Conservation (phyloP, 2,797 vertebrate species). For the Mareca strepera region DNA sequence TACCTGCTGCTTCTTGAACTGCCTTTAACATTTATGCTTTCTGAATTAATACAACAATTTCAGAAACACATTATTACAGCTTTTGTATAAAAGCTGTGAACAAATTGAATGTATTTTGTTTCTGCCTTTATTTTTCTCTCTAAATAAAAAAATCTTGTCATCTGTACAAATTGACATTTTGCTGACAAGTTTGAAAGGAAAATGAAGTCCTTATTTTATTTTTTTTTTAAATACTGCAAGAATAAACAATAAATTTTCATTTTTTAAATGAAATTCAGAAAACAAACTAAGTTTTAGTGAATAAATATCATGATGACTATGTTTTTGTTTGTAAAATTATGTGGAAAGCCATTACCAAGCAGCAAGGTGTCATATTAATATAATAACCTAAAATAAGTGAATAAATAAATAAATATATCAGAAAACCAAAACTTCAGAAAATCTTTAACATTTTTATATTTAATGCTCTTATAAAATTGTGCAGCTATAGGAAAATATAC, state of each 20-base stretch:
- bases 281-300: background rate
- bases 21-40: background rate
- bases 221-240: background rate
- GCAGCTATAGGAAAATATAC: background rate
- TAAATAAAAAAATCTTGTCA: background rate
- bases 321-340: background rate
- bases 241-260: background rate
- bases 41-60: conserved; percentile 4
- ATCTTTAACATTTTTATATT: background rate
- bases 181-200: background rate
- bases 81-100: background rate
- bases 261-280: background rate
- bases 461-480: background rate
- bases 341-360: background rate
- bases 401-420: background rate
- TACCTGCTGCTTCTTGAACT: background rate
- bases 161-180: background rate
- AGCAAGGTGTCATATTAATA: background rate
- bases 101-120: background rate
- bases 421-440: background rate
- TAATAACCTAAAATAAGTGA: background rate
- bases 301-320: background rate
- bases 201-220: background rate
- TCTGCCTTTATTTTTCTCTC: background rate
- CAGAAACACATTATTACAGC: background rate